Evolutionary conservation across 2,797 vertebrate species (phyloP).

Genomic region (Fundulus diaphanus): DNA sequence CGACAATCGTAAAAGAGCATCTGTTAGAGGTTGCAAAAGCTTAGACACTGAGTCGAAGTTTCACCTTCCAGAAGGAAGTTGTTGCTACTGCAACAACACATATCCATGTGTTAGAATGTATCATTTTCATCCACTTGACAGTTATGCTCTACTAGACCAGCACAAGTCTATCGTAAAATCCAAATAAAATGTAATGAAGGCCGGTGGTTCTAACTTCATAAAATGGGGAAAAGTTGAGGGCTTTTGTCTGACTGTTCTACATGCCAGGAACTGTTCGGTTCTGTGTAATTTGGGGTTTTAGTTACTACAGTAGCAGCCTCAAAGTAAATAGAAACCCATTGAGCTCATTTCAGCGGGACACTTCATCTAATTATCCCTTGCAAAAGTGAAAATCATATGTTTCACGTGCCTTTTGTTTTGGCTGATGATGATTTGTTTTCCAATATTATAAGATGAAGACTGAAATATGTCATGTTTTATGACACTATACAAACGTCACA

Average conservation of each 20-base stretch:
- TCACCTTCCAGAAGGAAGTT: not conserved
- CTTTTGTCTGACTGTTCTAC: not conserved
- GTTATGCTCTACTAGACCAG: not conserved
- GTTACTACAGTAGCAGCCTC: not conserved
- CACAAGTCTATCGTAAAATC: not conserved
- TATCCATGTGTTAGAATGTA: not conserved
- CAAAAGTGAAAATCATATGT: not conserved
- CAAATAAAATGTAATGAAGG: not conserved
- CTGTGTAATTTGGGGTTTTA: constrained; percentile 6
- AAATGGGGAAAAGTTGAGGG: not conserved
- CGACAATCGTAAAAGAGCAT: not conserved
- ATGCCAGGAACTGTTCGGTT: not conserved
- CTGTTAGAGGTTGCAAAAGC: not conserved
- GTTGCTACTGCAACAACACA: not conserved
- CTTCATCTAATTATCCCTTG: not conserved
- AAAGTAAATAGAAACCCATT: not conserved
- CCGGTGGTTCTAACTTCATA: not conserved
- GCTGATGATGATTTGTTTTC: not conserved
- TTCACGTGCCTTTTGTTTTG: not conserved
- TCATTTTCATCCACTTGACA: not conserved
- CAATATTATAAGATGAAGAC: not conserved
- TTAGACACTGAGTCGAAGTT: not conserved
- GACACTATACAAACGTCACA: not conserved
- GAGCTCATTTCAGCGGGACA: not conserved
- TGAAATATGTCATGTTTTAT: not conserved